Conservation (phyloP, 2,888 invertebrate species). For the Cerceris ruficornis region DNA sequence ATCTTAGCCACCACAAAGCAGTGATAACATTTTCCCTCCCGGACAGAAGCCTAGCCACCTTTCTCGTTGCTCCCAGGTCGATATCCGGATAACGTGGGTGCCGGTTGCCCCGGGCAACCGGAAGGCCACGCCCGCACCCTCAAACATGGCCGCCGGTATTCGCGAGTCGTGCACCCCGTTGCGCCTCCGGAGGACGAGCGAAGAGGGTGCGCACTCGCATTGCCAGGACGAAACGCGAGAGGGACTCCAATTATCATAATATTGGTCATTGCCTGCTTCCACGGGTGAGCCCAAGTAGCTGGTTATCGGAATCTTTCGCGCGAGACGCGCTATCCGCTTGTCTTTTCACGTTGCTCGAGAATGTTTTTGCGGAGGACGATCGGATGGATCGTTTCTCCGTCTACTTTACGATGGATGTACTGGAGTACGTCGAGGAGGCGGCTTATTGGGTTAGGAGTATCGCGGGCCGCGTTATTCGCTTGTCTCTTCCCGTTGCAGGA, state of each 20-base stretch:
- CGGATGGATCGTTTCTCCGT: not conserved
- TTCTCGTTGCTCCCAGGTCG: constrained; percentile 75
- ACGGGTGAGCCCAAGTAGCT: constrained; percentile 72
- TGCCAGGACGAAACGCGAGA: constrained; percentile 59
- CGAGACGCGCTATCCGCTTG: constrained; percentile 1
- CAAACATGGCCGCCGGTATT: constrained; percentile 77
- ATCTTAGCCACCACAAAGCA: constrained; percentile 82
- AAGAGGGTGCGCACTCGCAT: constrained; percentile 15
- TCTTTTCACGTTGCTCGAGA: not conserved
- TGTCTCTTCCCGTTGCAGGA: too few species aligned
- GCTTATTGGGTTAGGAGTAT: too few species aligned
- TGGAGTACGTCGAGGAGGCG: too few species aligned
- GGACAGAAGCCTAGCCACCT: constrained; percentile 81
- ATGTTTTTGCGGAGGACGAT: not conserved
- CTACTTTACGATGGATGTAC: not conserved
- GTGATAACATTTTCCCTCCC: constrained; percentile 82
- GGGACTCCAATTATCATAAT: constrained; percentile 79
- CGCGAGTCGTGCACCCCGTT: constrained; percentile 57
- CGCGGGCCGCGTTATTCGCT: too few species aligned
- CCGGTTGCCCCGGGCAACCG: constrained; percentile 76
- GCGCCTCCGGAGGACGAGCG: constrained; percentile 50
- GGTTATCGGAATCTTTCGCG: constrained; percentile 62
- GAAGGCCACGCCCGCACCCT: constrained; percentile 78
- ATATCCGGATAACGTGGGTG: constrained; percentile 76
- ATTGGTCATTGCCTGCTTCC: constrained; percentile 77